These are phyloP conservation scores for Artibeus lituratus DNA, from an alignment of 2,797 vertebrate species.

Conservation along the genomic window DNA sequence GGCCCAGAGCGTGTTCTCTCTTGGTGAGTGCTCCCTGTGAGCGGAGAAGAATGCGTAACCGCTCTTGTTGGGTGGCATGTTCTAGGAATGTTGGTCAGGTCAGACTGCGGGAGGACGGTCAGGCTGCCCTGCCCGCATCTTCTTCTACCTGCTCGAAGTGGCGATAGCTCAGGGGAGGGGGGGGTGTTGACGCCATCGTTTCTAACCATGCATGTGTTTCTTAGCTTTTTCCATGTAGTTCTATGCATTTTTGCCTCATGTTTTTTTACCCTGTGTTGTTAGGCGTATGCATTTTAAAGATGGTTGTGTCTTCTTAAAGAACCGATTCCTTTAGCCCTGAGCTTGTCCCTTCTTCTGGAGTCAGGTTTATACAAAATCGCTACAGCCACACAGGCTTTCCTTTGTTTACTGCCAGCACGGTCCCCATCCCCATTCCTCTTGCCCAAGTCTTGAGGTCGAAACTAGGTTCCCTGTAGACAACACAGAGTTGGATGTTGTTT, in stretches of 20 bases:
- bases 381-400: not conserved
- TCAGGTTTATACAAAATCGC: not conserved
- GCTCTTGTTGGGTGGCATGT: not conserved
- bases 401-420: too few species aligned
- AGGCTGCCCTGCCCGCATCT: not conserved
- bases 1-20: not conserved
- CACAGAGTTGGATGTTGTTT: not conserved
- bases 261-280: not conserved
- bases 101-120: not conserved
- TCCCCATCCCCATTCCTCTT: not conserved
- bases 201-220: not conserved
- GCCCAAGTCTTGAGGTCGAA: not conserved
- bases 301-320: not conserved
- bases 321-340: not conserved
- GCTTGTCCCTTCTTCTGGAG: not conserved
- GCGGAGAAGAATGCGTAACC: not conserved
- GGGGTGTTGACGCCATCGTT: not conserved
- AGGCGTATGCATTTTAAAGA: too few species aligned
- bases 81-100: not conserved
- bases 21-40: not conserved
- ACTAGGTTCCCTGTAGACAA: not conserved
- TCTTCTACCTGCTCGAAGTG: not conserved
- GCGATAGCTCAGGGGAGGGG: not conserved
- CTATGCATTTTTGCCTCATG: not conserved
- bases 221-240: not conserved